Evolutionary conservation across 2,888 invertebrate genomes (phyloP).

Genomic region (Priapulus caudatus): DNA sequence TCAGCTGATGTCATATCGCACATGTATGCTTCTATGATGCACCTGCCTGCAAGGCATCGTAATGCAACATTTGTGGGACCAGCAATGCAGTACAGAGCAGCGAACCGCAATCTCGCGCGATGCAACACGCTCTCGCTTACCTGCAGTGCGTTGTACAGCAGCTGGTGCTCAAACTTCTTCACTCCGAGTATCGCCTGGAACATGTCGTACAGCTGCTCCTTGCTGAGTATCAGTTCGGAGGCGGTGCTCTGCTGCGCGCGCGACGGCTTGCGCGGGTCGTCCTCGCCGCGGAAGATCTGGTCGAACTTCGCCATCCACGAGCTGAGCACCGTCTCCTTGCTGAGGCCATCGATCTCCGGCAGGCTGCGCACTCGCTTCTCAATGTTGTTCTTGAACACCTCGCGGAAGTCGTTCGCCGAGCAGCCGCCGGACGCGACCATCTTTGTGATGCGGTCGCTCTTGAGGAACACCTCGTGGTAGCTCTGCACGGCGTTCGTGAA

Average conservation of each 20-base stretch:
- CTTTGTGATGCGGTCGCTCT: constrained; percentile 85
- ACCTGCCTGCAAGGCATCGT: too few relatives aligned
- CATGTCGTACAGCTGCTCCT: constrained; percentile 99
- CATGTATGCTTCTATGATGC: too few relatives aligned
- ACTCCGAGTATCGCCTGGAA: constrained; percentile 97
- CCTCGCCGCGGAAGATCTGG: constrained; percentile 66
- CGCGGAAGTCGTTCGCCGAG: constrained; percentile 94
- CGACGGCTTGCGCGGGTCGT: constrained; percentile 36
- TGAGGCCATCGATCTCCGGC: constrained; percentile 97
- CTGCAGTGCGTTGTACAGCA: constrained; percentile 94
- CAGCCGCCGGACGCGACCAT: constrained; percentile 98
- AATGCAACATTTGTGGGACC: too few relatives aligned
- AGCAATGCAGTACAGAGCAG: too few relatives aligned
- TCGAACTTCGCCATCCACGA: constrained; percentile 99
- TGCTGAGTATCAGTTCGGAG: constrained; percentile 81
- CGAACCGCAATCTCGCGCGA: too few relatives aligned
- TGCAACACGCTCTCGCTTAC: too few relatives aligned
- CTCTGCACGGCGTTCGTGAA: constrained; percentile 97
- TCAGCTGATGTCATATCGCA: too few relatives aligned
- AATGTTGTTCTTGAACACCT: constrained; percentile 94
- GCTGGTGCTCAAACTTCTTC: constrained; percentile 99
- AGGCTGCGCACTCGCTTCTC: constrained; percentile 92
- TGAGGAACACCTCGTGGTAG: constrained; percentile 84
- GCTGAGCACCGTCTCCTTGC: constrained; percentile 95
- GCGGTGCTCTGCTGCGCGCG: constrained; percentile 34